These are phyloP conservation scores for Dipus sagitta DNA, from an alignment of 2,797 vertebrate species.

Conservation along the genomic window DNA sequence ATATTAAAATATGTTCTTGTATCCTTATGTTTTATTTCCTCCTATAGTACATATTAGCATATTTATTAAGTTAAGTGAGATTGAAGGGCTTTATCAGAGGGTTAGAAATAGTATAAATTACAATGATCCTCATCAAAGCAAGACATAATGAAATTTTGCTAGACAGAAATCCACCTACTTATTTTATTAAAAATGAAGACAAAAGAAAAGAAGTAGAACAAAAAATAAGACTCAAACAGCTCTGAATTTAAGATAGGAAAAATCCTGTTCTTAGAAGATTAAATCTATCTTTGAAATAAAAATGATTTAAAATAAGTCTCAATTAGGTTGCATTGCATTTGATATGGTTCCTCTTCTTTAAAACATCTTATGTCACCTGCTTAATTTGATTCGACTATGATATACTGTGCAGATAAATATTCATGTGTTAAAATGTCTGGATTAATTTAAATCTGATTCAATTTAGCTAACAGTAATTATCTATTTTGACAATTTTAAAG, in stretches of 20 bases:
- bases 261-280: slow-evolving; percentile 11
- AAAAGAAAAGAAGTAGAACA: not conserved
- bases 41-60: not conserved
- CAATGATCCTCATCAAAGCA: slow-evolving; percentile 48
- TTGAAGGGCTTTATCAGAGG: not conserved
- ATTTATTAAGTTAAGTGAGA: not conserved
- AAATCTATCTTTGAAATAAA: slow-evolving; percentile 69
- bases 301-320: slow-evolving; percentile 73
- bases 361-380: slow-evolving; percentile 72
- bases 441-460: slow-evolving; percentile 82
- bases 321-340: slow-evolving; percentile 75
- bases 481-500: slow-evolving; percentile 81
- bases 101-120: not conserved
- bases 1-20: not conserved
- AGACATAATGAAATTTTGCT: slow-evolving; percentile 49
- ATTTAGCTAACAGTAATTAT: slow-evolving; percentile 74
- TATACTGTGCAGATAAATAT: slow-evolving; percentile 81
- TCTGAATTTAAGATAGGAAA: not conserved
- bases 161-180: not conserved
- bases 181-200: slow-evolving; percentile 35
- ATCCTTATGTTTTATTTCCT: not conserved
- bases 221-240: not conserved
- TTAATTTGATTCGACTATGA: slow-evolving; percentile 72
- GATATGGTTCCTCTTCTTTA: slow-evolving; percentile 68
- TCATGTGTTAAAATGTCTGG: slow-evolving; percentile 76